These are phyloP conservation scores for Hyposoter dolosus DNA, from an alignment of 2,888 invertebrate species.

Conservation along the genomic window DNA sequence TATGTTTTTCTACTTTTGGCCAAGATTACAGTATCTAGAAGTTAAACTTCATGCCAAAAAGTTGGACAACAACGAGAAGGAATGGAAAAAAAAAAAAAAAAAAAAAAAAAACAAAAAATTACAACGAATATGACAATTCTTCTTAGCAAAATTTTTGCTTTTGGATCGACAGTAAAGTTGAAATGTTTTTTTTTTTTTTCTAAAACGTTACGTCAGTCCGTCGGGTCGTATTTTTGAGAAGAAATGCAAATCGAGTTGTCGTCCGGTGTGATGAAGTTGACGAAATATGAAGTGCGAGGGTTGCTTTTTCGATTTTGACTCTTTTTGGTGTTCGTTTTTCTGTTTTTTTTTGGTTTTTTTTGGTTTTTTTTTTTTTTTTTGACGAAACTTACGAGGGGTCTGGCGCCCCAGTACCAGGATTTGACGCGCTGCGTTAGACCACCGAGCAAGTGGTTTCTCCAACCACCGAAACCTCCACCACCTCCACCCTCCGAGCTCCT, in stretches of 20 bases:
- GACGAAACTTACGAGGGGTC: constrained; percentile 95
- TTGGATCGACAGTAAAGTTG: constrained; percentile 8
- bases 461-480: constrained; percentile 89
- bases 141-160: background rate
- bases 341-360: too few relatives aligned
- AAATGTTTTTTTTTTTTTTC: background rate
- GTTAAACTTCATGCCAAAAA: constrained; percentile 54
- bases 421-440: constrained; percentile 98
- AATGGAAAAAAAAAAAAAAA: constrained; percentile 7
- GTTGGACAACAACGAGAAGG: background rate
- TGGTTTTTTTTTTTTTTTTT: constrained; percentile 50
- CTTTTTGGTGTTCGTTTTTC: constrained; percentile 42
- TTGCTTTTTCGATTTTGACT: constrained; percentile 16
- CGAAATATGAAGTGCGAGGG: constrained; percentile 48
- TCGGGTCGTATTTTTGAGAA: constrained; percentile 15
- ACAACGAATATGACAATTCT: constrained; percentile 50
- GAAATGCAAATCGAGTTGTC: background rate
- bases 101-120: too few relatives aligned
- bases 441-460: constrained; percentile 95
- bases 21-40: constrained; percentile 6
- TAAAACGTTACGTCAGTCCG: constrained; percentile 27
- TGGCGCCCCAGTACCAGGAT: constrained; percentile 97
- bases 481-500: constrained; percentile 84
- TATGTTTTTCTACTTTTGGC: background rate
- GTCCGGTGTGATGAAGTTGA: constrained; percentile 22